Evolutionary conservation across 2,888 invertebrate species (phyloP).

Genomic region (Tenthredo amoena): DNA sequence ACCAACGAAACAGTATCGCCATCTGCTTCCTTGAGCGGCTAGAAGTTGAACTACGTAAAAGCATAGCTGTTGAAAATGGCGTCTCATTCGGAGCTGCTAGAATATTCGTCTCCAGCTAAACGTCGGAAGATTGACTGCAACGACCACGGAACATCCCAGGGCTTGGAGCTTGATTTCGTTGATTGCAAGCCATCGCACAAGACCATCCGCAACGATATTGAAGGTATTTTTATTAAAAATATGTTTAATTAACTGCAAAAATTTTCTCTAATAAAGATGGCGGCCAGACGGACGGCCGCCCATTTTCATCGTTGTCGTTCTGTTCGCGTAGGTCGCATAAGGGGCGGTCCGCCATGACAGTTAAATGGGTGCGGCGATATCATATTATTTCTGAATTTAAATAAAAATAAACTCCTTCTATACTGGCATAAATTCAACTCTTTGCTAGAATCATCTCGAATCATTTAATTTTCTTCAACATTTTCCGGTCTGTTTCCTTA

Average conservation of each 20-base stretch:
- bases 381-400: neutral
- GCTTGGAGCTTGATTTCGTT: conserved; percentile 67
- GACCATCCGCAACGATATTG: conserved; percentile 68
- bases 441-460: neutral
- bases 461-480: neutral
- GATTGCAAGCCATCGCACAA: conserved; percentile 63
- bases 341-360: conserved; percentile 72
- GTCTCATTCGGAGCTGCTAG: conserved; percentile 76
- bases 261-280: conserved; percentile 72
- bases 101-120: conserved; percentile 76
- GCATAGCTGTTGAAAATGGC: conserved; percentile 78
- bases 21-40: conserved; percentile 57
- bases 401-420: neutral
- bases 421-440: neutral
- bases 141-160: conserved; percentile 63
- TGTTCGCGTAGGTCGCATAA: conserved; percentile 59
- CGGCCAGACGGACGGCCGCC: conserved; percentile 67
- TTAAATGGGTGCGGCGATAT: conserved; percentile 64
- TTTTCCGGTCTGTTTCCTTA: conserved; percentile 50
- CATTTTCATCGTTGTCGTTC: conserved; percentile 62
- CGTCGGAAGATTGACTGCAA: conserved; percentile 74
- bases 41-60: conserved; percentile 63
- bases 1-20: neutral
- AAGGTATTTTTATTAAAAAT: conserved; percentile 73
- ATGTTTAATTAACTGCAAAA: conserved; percentile 66